phyloP scores from a whole-genome alignment of 2,797 vertebrate genomes.

The Threskiornis aethiopicus region DNA sequence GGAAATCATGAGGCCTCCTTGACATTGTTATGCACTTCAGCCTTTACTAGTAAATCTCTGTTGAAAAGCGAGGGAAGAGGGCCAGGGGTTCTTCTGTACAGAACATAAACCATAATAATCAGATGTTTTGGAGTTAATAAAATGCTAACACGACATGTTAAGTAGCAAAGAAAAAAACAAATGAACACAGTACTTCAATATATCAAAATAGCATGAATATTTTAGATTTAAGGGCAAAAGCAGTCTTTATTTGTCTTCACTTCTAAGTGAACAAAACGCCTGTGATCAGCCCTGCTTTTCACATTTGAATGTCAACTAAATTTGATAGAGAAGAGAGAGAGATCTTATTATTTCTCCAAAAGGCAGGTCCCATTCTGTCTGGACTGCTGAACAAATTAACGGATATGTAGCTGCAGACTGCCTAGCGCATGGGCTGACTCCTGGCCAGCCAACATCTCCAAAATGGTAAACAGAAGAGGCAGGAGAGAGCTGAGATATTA shows the following conservation, averaged over 20 bases:
- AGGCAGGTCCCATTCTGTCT: neutral
- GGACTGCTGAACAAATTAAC: neutral
- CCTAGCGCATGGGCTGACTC: neutral
- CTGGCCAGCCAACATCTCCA: neutral
- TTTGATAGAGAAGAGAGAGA: neutral
- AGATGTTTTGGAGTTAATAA: neutral
- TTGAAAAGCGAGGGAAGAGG: neutral
- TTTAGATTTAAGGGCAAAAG: neutral
- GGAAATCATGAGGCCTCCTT: neutral
- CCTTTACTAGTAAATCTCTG: slow-evolving; percentile 20
- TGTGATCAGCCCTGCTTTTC: neutral
- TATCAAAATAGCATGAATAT: neutral
- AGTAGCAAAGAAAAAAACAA: neutral
- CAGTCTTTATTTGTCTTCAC: neutral
- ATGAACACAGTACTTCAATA: neutral
- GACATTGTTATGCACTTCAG: neutral
- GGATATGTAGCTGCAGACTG: neutral
- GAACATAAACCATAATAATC: slow-evolving; percentile 6
- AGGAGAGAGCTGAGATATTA: neutral
- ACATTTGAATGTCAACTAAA: neutral
- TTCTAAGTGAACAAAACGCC: neutral
- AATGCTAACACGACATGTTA: neutral
- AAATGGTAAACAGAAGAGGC: neutral
- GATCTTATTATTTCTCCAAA: neutral
- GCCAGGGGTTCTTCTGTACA: neutral